Base-by-base conservation (phyloP, 2,797 vertebrate genomes). In the Channallabes apus region DNA sequence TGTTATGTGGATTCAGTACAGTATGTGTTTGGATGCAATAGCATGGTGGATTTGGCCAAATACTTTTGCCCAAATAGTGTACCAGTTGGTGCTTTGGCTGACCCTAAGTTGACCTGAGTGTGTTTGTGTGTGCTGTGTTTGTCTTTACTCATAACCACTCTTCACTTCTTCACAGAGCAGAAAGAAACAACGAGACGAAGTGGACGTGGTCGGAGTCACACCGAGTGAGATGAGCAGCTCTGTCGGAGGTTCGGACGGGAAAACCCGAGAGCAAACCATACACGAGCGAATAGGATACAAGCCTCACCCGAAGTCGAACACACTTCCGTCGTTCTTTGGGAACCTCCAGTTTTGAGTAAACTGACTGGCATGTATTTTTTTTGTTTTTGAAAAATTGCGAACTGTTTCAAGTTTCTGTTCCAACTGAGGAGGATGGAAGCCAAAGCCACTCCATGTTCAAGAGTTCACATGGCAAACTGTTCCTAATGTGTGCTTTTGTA, bases 271-370 rank as follows among this genome's bases (percentile, higher is more conserved):
- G 87, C 97, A 99, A 91, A 94, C 97, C 82, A 97, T 99, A 82
- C 96, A 96, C 2, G 98, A 99, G 83, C 94, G 98, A 68, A 99
- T 99, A 29, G 98, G 98, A 61, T 99, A 97, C 93, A 98, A 98
- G 85, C 96, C 97, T 0, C 97, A 98, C 90, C 97, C 97, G 56
- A 98, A 99, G 90, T 95, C 96, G 0, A 96, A 95, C 62, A 97
- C 95, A 7, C 94, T 97, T 82, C 95, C 96, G 0, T 96, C 97
- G 0, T 94, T 98, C 29, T 99, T 99, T 90, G 97, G 96, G 82
- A 97, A 95, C 91, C 96, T 99, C 90, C 97, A 99, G 90, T 99
- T 98, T 93, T 98, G 89, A 89, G 64, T 59, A 8, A 54, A 67
- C 6, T 27, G 54, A 51, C 38, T 1, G 27, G 29, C 35, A 38